Evolutionary conservation across 1,140 invertebrate species (phyloP), one percentile per base, ranked within the genome.

Genomic region (Rhizoglyphus robini): DNA sequence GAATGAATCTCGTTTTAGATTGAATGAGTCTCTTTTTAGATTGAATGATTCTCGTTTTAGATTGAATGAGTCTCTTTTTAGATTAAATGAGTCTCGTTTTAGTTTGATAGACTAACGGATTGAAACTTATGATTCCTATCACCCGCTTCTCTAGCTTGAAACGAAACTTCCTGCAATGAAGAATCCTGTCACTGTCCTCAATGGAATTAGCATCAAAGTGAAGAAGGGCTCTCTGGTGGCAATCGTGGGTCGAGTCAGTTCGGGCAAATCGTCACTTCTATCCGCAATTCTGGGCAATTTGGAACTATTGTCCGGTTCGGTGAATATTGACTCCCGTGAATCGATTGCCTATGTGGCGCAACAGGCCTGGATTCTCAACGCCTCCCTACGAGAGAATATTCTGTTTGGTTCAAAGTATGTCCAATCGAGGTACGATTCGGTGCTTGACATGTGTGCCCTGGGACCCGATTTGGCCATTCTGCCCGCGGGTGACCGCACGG

Each of bases 301-400:
- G 74, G 66, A 71, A 57, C 68, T 62, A 48, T 27, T 65, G 1
- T 32, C 13, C 23, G 76, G 77, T 32, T 23, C 41, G 23, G 36
- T 69, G 25, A 51, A 69, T 60, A 46, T 73, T 67, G 63, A 34
- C 57, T 80, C 20, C 3, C 20, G 25, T 27, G 3, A 31, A 15
- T n/a, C 11, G 11, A 68, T 76, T 11, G 76, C 76, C 0, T 82
- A 81, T 71, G 79, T 80, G 0, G 70, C 80, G 4, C 81, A 82
- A 69, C 76, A 80, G 71, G 79, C 81, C 0, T 86, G 83, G 83
- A 81, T 82, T 36, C 78, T 79, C 68, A 82, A 82, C 70, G 69
- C 71, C n/a, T 78, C 77, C 0, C 51, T 82, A 25, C 70, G 73
- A 51, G 74, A 80, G 34, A 82, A 82, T 67, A 78, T 82, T 65